phyloP scores from a whole-genome alignment of 2,888 invertebrate genomes.

The Ditula angustiorana region DNA sequence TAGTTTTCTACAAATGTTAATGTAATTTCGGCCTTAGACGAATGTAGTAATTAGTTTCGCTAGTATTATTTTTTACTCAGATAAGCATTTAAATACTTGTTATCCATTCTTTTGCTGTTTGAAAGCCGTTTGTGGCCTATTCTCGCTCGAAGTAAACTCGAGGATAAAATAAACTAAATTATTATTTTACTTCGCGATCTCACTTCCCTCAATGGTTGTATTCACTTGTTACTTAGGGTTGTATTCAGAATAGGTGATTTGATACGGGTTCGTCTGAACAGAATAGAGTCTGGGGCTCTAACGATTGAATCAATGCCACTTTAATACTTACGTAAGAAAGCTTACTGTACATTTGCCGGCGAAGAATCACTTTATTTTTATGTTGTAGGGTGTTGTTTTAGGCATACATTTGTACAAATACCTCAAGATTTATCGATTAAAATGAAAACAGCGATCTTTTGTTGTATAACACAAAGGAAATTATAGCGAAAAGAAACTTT shows the following conservation, averaged over 20 bases:
- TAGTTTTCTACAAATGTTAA: not conserved
- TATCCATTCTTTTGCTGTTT: not conserved
- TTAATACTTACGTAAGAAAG: not conserved
- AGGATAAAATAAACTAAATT: not conserved
- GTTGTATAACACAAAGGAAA: not conserved
- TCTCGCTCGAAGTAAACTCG: not conserved
- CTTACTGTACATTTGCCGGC: constrained; percentile 19
- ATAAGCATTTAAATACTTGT: constrained; percentile 11
- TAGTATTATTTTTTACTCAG: constrained; percentile 14
- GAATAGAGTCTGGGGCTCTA: not conserved
- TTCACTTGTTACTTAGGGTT: not conserved
- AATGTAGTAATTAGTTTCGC: constrained; percentile 10
- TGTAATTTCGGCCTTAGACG: not conserved
- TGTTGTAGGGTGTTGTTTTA: constrained; percentile 23
- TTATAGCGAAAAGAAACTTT: not conserved
- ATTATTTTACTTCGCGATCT: constrained; percentile 9
- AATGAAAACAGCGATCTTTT: not conserved
- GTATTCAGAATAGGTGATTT: not conserved
- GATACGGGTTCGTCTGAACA: not conserved
- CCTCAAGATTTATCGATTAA: constrained; percentile 4
- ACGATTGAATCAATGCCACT: no score
- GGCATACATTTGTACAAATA: constrained; percentile 30
- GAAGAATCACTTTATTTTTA: constrained; percentile 22
- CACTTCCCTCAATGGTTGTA: constrained; percentile 11
- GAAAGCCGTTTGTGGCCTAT: not conserved